Base-by-base conservation (phyloP, 2,888 invertebrate genomes). In the Chesias legatella region DNA sequence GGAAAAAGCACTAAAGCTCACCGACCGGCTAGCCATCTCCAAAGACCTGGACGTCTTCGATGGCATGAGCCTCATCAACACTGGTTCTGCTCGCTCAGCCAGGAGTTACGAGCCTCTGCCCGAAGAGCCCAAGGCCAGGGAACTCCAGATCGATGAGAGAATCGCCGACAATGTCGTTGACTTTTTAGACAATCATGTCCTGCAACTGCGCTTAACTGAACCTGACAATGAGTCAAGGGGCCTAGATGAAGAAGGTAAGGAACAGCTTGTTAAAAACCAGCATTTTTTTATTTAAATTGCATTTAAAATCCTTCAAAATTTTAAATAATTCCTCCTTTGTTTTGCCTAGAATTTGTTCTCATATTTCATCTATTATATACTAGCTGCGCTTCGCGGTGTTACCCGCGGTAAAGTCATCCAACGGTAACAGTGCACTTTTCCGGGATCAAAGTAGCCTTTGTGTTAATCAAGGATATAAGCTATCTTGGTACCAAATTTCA, bases 1-100 rank as follows among this genome's bases (percentile, higher is more conserved):
- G 91, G 91, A 91, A 88, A 84, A 91, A 57, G 91, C 91, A 6
- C 66, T 91, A 10, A 90, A 89, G 56, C 88, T 90, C 53, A 89
- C 92, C 25, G 91, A 92, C 56, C 78, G 79, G 27, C 79, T 91
- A 5, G 89, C 92, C 0, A 83, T 90, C 33, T 73, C 88, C 25
- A 79, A 90, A 55, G 89, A 90, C 44, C 55, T 91, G 20, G 85
- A 83, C 28, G 62, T 88, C 37, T 80, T 80, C 39, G 90, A 89
- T 33, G 90, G 90, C 8, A 79, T 91, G 67, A 84, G 63, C 43
- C 71, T 79, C 51, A 77, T 79, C 39, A 90, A 90, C 57, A 90
- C 89, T 3, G 82, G 88, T 52, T 76, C 90, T 60, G 80, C 84
- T 21, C 65, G 88, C 1, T 85, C 88, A 7, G 79, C 86, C 17